phyloP scores from a whole-genome alignment of 1,140 invertebrate genomes.

The Brachionus manjavacas region DNA sequence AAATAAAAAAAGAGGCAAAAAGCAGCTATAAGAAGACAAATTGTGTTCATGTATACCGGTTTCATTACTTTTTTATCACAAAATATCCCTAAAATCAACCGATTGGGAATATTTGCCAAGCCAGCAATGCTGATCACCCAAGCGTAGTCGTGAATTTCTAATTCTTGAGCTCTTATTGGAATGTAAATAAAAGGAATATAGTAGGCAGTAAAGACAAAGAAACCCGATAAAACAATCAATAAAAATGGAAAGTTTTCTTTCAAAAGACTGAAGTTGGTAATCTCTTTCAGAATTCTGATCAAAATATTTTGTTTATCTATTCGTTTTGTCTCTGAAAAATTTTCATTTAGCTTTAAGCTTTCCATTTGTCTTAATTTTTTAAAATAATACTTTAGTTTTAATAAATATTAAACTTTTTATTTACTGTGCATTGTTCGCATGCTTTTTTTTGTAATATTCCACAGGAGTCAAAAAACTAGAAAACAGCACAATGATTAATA shows the following conservation, averaged over 20 bases:
- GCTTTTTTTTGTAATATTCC: neutral
- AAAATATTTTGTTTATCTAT: neutral
- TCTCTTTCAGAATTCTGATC: constrained; percentile 64
- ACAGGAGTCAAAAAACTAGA: neutral
- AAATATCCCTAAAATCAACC: constrained; percentile 52
- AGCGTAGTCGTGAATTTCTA: constrained; percentile 23
- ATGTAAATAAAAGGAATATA: constrained; percentile 83
- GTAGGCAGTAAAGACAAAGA: constrained; percentile 90
- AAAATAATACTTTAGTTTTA: neutral
- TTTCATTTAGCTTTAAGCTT: neutral
- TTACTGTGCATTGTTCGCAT: neutral
- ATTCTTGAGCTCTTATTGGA: constrained; percentile 55
- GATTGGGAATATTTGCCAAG: constrained; percentile 62
- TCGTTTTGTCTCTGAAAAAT: too few relatives aligned
- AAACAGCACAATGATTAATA: neutral
- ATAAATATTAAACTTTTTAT: neutral
- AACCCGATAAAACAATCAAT: constrained; percentile 86
- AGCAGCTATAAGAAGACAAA: constrained; percentile 2
- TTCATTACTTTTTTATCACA: constrained; percentile 61
- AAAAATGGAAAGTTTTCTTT: constrained; percentile 75
- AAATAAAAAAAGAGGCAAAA: neutral
- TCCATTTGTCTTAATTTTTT: neutral
- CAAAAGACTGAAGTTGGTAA: constrained; percentile 77
- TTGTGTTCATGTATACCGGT: constrained; percentile 11
- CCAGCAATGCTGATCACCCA: constrained; percentile 68